These are phyloP conservation scores for Bombus sibiricus DNA, from an alignment of 1,140 invertebrate genomes.

Conservation along the genomic window DNA sequence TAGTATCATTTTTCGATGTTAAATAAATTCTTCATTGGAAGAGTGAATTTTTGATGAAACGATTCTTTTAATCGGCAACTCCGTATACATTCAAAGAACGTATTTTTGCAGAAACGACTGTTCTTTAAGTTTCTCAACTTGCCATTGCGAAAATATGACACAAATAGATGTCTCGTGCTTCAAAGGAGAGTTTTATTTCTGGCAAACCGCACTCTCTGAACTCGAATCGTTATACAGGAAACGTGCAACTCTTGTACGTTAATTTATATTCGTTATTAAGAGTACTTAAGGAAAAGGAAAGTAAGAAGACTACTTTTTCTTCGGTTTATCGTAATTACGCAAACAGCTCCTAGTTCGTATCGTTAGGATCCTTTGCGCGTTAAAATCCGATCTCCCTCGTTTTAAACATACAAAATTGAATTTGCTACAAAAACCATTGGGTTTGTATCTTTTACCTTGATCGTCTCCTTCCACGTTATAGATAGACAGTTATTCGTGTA, in stretches of 20 bases:
- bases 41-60: no score
- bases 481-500: conserved; percentile 2
- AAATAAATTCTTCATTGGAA: neutral
- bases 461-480: neutral
- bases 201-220: neutral
- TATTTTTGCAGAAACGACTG: neutral
- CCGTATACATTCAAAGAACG: neutral
- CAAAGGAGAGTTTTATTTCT: neutral
- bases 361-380: no score
- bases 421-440: neutral
- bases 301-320: no score
- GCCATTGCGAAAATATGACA: neutral
- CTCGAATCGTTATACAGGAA: neutral
- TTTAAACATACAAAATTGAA: no score
- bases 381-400: no score
- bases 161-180: neutral
- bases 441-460: neutral
- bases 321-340: neutral
- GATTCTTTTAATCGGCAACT: neutral
- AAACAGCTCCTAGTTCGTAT: neutral
- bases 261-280: neutral
- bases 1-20: neutral
- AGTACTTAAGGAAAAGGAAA: neutral
- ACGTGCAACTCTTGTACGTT: neutral
- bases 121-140: no score